These are phyloP conservation scores for Eolophus roseicapilla DNA, from an alignment of 2,113 vertebrate species.

Conservation along the genomic window DNA sequence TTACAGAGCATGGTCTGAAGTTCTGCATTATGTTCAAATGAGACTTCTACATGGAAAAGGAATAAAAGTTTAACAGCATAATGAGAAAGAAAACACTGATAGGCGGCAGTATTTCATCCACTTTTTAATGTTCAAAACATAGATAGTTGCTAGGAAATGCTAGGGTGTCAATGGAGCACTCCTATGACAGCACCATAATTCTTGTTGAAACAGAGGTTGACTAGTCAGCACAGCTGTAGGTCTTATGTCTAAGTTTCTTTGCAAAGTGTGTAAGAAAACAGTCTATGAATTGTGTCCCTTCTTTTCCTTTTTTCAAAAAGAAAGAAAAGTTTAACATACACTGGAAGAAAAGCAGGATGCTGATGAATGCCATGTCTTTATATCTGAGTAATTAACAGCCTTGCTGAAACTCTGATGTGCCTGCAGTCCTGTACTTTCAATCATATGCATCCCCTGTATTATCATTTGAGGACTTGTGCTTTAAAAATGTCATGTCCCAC, in stretches of 20 bases:
- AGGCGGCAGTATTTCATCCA: background rate
- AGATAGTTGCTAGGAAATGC: slow-evolving; percentile 60
- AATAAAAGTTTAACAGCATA: background rate
- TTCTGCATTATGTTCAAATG: background rate
- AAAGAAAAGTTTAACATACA: background rate
- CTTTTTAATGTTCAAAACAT: slow-evolving; percentile 51
- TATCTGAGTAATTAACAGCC: background rate
- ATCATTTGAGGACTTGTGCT: background rate
- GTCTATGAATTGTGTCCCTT: background rate
- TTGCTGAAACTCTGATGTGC: background rate
- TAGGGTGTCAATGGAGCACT: background rate
- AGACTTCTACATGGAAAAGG: background rate
- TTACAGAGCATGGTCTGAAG: background rate
- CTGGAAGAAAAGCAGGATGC: background rate
- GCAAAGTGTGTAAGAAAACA: background rate
- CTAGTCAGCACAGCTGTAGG: background rate
- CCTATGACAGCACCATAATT: background rate
- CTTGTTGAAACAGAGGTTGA: background rate
- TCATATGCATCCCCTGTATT: background rate
- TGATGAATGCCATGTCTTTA: background rate
- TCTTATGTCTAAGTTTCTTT: background rate
- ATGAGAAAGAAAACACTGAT: slow-evolving; percentile 12
- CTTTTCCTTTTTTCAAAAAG: background rate
- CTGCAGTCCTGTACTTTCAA: background rate
- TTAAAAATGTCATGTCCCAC: background rate